Base-by-base conservation (phyloP, 2,888 invertebrate genomes). In the Malachius bipustulatus region DNA sequence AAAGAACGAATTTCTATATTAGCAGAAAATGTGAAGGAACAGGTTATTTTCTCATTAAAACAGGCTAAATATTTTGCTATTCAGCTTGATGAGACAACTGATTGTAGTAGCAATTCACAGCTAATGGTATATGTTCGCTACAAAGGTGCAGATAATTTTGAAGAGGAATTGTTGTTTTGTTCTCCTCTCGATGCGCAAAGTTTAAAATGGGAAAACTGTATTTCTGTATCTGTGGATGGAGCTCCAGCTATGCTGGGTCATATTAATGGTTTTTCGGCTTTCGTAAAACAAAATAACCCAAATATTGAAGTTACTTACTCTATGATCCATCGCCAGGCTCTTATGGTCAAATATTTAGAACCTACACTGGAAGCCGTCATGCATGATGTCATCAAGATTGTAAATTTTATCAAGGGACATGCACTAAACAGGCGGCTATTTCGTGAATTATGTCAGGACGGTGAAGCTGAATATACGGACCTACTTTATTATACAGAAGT, bases 361-460 rank as follows among this genome's bases (percentile, higher is more conserved):
- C 41, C 39, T 43, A 41, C 43, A 38, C 37, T 45, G 42, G 43
- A 44, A 44, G 42, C 42, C 42, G 39, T 45, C 39, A 44, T 39
- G 41, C 34, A 45, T 42, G 43, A 45, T 38, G 39, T 41, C 33
- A 43, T 43, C 38, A 44, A 44, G 38, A 36, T 43, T 36, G 35
- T 40, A 32, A 42, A 42, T 43, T 30, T 32, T 39, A 37, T 42
- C 35, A 44, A 42, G 32, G 35, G 33, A 38, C 42, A 44, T 45
- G 42, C 44, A 43, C 41, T 46, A 41, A 46, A 46, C 40, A 45
- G 39, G 38, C 43, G 46, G 38, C 38, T 34, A 44, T 47, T 44
- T 46, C 40, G 42, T 43, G 42, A 43, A 41, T 46, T 47, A 41
- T 47, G 45, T 43, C 38, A 44, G 40, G 43, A 47, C 41, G 45